Evolutionary conservation across 2,797 vertebrate species (phyloP).

Genomic region (Jordanella pulchra): DNA sequence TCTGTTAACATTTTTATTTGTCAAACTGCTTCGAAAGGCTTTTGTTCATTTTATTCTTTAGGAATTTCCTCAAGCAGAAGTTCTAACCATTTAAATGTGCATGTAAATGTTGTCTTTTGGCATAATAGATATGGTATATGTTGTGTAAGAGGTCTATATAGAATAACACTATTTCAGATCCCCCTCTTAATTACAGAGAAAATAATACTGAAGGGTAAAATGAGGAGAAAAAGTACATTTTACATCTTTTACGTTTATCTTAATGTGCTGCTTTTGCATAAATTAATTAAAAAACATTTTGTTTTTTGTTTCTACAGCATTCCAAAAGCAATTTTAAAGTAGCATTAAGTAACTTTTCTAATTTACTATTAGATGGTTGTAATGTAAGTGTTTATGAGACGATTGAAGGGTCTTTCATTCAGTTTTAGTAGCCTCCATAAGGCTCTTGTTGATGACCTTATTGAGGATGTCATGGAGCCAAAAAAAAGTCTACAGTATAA

Average conservation of each 20-base stretch:
- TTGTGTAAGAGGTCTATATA: slow-evolving; percentile 29
- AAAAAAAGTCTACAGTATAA: too few species aligned
- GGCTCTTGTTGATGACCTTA: too few species aligned
- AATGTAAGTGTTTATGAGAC: too few species aligned
- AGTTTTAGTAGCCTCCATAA: too few species aligned
- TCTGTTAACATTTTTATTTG: background rate
- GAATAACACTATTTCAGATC: slow-evolving; percentile 4
- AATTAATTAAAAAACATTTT: too few species aligned
- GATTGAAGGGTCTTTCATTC: too few species aligned
- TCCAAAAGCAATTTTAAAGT: too few species aligned
- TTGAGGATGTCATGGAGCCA: too few species aligned
- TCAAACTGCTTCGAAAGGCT: background rate
- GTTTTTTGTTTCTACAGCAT: too few species aligned
- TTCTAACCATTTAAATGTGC: slow-evolving; percentile 1
- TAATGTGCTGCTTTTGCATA: background rate
- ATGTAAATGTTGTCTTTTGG: slow-evolving; percentile 21
- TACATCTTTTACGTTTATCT: background rate
- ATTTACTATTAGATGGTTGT: too few species aligned
- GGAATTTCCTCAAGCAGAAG: background rate
- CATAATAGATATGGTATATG: slow-evolving; percentile 35
- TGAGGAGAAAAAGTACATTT: background rate
- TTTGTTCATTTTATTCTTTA: background rate
- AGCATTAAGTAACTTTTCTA: too few species aligned
- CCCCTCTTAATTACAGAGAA: background rate
- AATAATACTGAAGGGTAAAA: too few species aligned